Base-by-base conservation (phyloP, 2,113 vertebrate genomes). In the Excalfactoria chinensis region DNA sequence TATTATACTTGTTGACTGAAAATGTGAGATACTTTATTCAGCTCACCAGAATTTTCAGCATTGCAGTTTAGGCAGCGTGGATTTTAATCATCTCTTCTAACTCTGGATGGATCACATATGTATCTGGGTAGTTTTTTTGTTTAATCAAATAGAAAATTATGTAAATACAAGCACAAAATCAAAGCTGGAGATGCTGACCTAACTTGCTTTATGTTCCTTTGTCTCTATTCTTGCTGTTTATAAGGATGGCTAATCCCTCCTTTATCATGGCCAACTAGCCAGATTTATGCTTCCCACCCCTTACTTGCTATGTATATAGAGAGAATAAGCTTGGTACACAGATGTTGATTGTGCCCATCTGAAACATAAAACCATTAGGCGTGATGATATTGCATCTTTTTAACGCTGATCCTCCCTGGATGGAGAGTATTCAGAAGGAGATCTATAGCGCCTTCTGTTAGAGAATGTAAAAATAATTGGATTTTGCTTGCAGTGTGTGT, bases 111-210 rank as follows among this genome's bases (percentile, higher is more conserved):
- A 91, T 17, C 28, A 4, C 30, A 30, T 37, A 10, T 56, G 11
- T 41, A 67, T 63, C 34, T 26, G 58, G 37, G 21, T n/a, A 43
- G 9, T 17, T 34, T 84, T 84, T 70, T 88, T 62, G 56, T 73
- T 71, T 67, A 84, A 48, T 80, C 84, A 88, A 81, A 64, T 84
- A 84, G 60, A 90, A 94, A 89, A 73, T 73, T 59, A 72, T 69
- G 55, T 41, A 84, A 88, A 69, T 73, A 55, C 4, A 55, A 82
- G 60, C 75, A 40, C 40, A 3, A 84, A 75, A 76, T 75, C 58
- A 67, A 37, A 86, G 72, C 85, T 79, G 69, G 69, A 84, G 77
- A 43, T 53, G 43, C 68, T 3, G 3, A 11, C 73, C 82, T 76
- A 37, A 72, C 46, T 79, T 70, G 59, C 46, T 68, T 70, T 79